phyloP scores from a whole-genome alignment of 2,113 vertebrate species.

The Neolamprologus caudopunctatus region DNA sequence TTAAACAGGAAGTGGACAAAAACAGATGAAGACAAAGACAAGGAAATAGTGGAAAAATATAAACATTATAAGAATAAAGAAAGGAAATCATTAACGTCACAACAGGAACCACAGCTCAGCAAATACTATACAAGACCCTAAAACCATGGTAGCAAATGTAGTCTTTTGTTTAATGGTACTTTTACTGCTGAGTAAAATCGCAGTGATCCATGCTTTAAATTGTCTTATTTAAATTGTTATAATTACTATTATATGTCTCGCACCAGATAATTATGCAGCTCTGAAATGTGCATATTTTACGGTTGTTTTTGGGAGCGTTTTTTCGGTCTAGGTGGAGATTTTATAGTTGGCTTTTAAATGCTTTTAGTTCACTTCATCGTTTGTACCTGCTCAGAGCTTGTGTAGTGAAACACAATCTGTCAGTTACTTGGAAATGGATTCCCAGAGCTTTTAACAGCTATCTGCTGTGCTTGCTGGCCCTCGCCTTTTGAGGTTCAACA shows the following conservation, averaged over 20 bases:
- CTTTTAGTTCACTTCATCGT: not conserved
- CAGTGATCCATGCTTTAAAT: not conserved
- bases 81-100: not conserved
- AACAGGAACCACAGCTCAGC: not conserved
- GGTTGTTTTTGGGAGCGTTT: not conserved
- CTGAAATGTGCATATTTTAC: not conserved
- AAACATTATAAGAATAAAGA: not conserved
- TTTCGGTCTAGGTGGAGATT: not conserved
- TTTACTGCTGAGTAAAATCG: not conserved
- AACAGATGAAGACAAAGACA: not conserved
- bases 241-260: not conserved
- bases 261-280: not conserved
- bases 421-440: not conserved
- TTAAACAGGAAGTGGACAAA: not conserved
- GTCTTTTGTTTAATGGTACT: not conserved
- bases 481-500: not conserved
- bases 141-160: not conserved
- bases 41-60: not conserved
- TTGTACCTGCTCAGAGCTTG: not conserved
- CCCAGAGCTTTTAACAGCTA: not conserved
- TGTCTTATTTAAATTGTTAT: not conserved
- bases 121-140: not conserved
- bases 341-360: not conserved
- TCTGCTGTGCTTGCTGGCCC: not conserved
- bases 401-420: conserved; percentile 4